These are phyloP conservation scores for Caenorhabditis angaria DNA, from an alignment of 2,888 invertebrate species.

Conservation along the genomic window DNA sequence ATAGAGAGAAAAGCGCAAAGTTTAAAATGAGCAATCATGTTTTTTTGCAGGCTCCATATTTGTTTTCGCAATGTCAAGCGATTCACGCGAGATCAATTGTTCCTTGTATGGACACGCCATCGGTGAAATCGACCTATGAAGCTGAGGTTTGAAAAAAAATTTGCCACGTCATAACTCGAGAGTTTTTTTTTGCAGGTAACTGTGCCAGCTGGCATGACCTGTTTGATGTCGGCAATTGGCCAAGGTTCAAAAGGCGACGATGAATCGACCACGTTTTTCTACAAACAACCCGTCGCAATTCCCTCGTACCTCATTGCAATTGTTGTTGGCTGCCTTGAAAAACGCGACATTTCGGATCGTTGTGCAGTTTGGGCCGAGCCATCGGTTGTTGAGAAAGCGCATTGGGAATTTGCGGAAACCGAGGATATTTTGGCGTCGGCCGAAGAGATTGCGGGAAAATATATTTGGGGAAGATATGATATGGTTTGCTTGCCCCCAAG, in stretches of 20 bases:
- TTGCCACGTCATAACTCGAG: slow-evolving; percentile 70
- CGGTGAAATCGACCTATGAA: slow-evolving; percentile 85
- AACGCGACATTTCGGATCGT: slow-evolving; percentile 74
- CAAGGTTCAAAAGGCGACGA: slow-evolving; percentile 58
- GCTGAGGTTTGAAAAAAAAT: slow-evolving; percentile 74
- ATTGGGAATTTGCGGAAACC: slow-evolving; percentile 86
- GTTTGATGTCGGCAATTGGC: slow-evolving; percentile 85
- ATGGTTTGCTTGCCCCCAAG: slow-evolving; percentile 87
- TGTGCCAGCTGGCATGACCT: slow-evolving; percentile 82
- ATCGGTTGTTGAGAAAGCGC: slow-evolving; percentile 83
- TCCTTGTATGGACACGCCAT: slow-evolving; percentile 94
- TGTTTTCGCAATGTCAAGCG: slow-evolving; percentile 64
- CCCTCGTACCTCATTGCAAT: slow-evolving; percentile 90
- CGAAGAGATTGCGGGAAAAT: slow-evolving; percentile 64
- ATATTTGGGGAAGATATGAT: slow-evolving; percentile 79
- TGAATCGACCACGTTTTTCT: slow-evolving; percentile 58
- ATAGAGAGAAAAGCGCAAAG: neutral
- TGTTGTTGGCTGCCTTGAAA: slow-evolving; percentile 83
- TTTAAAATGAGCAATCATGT: too few relatives aligned
- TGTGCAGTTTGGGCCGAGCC: slow-evolving; percentile 88
- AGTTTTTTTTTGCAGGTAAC: slow-evolving; percentile 74
- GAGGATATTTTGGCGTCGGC: slow-evolving; percentile 56
- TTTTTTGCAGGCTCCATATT: slow-evolving; percentile 49
- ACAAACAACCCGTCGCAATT: slow-evolving; percentile 80
- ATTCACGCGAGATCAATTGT: slow-evolving; percentile 77